Evolutionary conservation across 2,888 invertebrate genomes (phyloP).

Genomic region (Carterocephalus palaemon): DNA sequence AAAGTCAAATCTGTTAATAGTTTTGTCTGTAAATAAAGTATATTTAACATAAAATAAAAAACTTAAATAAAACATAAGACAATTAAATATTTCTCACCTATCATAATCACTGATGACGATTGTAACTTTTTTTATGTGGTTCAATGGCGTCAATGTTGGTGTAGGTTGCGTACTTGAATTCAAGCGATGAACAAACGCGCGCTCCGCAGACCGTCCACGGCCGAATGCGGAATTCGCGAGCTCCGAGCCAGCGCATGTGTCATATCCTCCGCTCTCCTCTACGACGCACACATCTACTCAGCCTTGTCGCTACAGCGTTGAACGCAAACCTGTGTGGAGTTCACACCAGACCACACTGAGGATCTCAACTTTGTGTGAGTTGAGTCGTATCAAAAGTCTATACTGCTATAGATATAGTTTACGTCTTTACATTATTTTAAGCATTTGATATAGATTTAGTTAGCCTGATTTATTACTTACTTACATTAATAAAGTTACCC

Average conservation of each 20-base stretch:
- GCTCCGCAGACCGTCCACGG: constrained; percentile 59
- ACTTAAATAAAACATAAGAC: constrained; percentile 3
- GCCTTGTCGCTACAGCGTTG: constrained; percentile 4
- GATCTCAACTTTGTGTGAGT: constrained; percentile 3
- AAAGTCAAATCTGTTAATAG: too few relatives aligned
- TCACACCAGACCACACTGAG: too few relatives aligned
- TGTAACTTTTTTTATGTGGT: constrained; percentile 47
- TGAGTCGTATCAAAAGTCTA: constrained; percentile 8
- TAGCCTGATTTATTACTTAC: constrained; percentile 8
- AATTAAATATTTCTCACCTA: constrained; percentile 55
- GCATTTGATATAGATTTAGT: constrained; percentile 1
- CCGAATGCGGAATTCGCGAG: constrained; percentile 61
- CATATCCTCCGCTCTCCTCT: constrained; percentile 39
- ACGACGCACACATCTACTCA: constrained; percentile 26
- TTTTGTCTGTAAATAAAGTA: too few relatives aligned
- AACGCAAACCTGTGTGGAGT: constrained; percentile 4
- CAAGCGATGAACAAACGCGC: constrained; percentile 48
- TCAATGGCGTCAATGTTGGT: constrained; percentile 72
- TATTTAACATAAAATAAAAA: too few relatives aligned
- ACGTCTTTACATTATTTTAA: constrained; percentile 3
- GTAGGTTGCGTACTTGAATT: constrained; percentile 68
- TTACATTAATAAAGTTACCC: too few relatives aligned
- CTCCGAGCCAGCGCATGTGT: constrained; percentile 32
- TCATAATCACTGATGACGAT: constrained; percentile 63
- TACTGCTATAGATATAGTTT: too few relatives aligned